Percentiles rank a stretch among this genome's conserved stretches.
These are phyloP conservation scores for Tenthredo distinguenda DNA, from an alignment of 2,888 invertebrate species.

Conservation along the genomic window DNA sequence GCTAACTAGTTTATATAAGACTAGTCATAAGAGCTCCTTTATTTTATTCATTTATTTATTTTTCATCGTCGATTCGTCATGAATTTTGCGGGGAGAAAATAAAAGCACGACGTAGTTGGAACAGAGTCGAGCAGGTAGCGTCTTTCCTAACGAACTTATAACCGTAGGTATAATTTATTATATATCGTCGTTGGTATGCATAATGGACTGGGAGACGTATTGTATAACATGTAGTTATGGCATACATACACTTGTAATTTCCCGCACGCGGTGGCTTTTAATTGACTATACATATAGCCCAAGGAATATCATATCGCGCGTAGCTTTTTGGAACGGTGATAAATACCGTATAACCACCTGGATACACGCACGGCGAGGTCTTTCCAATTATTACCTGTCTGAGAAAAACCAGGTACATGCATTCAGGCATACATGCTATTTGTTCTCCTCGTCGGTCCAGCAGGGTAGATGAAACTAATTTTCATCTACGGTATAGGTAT, in stretches of 20 bases:
- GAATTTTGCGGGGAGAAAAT: no score
- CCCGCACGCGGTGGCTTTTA: background rate
- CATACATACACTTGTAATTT: background rate
- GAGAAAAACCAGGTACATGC: background rate
- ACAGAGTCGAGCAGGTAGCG: no score
- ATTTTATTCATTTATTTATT: background rate
- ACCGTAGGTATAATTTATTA: no score
- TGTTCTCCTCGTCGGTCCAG: background rate
- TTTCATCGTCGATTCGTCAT: no score
- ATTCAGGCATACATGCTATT: background rate
- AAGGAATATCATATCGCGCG: background rate
- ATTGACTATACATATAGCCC: background rate
- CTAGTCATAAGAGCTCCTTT: background rate
- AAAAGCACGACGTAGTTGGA: no score
- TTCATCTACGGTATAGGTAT: background rate
- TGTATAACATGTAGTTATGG: background rate
- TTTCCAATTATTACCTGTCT: background rate
- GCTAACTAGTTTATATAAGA: background rate
- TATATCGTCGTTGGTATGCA: no score
- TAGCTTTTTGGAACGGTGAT: background rate
- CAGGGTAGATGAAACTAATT: background rate
- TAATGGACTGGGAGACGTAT: background rate
- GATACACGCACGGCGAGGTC: background rate
- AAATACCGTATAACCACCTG: background rate
- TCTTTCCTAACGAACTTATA: no score